phyloP scores from a whole-genome alignment of 2,797 vertebrate species.

The Peromyscus attwateri region DNA sequence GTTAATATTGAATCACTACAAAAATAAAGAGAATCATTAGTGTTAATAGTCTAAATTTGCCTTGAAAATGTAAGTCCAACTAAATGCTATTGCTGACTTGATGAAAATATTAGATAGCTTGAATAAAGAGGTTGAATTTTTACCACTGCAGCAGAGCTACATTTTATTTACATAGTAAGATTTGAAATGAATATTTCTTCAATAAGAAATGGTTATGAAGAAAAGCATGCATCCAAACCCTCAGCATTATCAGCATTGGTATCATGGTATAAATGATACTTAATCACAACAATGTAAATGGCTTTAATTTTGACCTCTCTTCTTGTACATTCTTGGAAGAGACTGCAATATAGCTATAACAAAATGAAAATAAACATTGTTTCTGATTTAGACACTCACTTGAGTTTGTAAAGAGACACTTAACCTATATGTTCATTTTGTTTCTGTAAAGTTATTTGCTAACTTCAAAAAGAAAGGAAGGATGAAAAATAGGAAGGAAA shows the following conservation, averaged over 20 bases:
- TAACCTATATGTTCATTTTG: background rate
- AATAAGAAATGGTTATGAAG: background rate
- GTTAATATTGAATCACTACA: background rate
- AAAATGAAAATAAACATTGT: background rate
- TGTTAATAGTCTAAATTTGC: background rate
- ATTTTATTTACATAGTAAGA: background rate
- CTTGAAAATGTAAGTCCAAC: background rate
- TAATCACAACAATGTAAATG: background rate
- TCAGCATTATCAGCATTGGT: background rate
- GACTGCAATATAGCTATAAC: fast-evolving
- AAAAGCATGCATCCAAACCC: fast-evolving
- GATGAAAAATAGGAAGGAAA: no score
- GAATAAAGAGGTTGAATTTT: background rate
- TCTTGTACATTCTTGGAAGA: background rate
- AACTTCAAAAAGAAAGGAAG: background rate
- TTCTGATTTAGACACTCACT: background rate
- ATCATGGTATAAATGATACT: background rate
- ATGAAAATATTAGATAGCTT: background rate
- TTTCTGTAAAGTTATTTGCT: background rate
- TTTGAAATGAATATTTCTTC: background rate
- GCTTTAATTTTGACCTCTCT: background rate
- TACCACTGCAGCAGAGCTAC: fast-evolving
- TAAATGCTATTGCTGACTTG: background rate
- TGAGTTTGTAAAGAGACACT: background rate
- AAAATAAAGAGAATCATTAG: background rate